These are phyloP conservation scores for Sorex maritimensis DNA, from an alignment of 2,797 vertebrate genomes.

Conservation along the genomic window DNA sequence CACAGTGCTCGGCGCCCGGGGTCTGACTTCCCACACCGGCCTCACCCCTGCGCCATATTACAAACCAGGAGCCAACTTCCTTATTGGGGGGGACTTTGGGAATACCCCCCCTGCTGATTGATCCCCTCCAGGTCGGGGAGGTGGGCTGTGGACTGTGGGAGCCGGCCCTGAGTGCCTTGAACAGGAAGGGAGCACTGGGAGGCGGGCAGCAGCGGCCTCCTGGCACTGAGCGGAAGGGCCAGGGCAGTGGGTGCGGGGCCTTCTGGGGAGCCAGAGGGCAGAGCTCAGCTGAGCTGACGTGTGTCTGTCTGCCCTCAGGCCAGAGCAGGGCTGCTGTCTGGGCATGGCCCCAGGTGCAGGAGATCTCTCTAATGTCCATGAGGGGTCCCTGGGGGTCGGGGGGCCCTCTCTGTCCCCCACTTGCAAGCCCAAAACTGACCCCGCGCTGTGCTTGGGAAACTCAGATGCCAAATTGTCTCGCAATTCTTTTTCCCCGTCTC, in stretches of 20 bases:
- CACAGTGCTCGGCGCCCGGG: too few species aligned
- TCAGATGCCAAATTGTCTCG: background rate
- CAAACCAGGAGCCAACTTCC: too few species aligned
- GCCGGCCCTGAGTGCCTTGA: background rate
- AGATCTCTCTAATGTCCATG: background rate
- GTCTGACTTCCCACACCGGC: too few species aligned
- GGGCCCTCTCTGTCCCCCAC: background rate
- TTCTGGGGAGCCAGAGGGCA: background rate
- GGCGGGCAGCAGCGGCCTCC: background rate
- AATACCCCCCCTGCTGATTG: background rate
- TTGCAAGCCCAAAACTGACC: background rate
- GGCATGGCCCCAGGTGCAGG: background rate
- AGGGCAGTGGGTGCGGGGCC: background rate
- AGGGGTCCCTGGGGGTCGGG: background rate
- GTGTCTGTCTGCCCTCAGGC: slow-evolving; percentile 32
- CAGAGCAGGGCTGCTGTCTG: background rate
- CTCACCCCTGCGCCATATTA: too few species aligned
- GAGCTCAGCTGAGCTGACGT: background rate
- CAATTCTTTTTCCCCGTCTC: background rate
- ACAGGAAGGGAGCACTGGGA: background rate
- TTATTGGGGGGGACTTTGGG: background rate
- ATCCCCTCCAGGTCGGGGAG: fast-evolving
- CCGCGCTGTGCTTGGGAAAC: background rate
- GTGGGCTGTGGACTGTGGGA: background rate
- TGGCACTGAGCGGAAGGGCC: background rate